Conservation (phyloP, 2,888 invertebrate species). For the Deilephila elpenor region DNA sequence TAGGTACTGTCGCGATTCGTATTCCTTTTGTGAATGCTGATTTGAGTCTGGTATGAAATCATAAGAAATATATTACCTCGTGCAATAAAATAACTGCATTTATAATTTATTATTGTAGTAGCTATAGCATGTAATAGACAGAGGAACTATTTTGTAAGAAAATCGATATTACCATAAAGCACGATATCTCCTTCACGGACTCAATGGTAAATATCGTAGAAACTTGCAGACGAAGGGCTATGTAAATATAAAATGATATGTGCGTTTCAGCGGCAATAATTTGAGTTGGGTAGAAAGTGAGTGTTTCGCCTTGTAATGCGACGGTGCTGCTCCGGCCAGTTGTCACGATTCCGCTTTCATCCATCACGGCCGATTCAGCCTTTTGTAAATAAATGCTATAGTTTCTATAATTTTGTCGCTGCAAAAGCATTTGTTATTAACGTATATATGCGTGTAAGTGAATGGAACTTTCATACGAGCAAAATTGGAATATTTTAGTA, state of each 20-base stretch:
- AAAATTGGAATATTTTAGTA: background rate
- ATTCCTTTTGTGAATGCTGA: no score
- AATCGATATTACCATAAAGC: background rate
- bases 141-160: no score
- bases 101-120: no score
- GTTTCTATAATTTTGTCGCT: background rate
- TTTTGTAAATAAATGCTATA: conserved; percentile 33
- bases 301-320: conserved; percentile 56
- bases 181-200: background rate
- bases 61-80: no score
- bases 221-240: background rate
- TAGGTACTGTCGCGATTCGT: no score
- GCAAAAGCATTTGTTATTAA: background rate
- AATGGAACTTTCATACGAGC: background rate
- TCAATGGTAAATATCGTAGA: background rate
- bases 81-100: no score
- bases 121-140: no score
- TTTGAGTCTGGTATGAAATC: no score
- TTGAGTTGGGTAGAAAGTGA: conserved; percentile 55
- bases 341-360: conserved; percentile 70
- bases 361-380: conserved; percentile 54
- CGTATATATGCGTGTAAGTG: background rate
- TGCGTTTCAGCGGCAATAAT: conserved; percentile 24
- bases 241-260: conserved; percentile 22
- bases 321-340: conserved; percentile 53